These are phyloP conservation scores for Tetropium fuscum DNA, from an alignment of 2,888 invertebrate genomes.

Conservation along the genomic window DNA sequence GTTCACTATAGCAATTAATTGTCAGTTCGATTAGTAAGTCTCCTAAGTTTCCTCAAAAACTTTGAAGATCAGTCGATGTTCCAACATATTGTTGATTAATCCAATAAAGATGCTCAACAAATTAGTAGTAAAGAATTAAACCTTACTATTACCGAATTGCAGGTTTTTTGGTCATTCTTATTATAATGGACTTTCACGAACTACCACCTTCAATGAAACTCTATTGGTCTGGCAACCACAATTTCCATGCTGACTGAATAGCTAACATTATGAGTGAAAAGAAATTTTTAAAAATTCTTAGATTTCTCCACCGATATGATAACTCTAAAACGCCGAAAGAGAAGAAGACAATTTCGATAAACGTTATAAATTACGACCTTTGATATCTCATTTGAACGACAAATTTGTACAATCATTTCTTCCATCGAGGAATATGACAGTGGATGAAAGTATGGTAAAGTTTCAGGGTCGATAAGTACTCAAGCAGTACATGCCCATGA, in stretches of 20 bases:
- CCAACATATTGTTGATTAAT: no score
- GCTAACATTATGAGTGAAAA: slow-evolving; percentile 14
- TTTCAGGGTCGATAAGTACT: slow-evolving; percentile 11
- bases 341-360: slow-evolving; percentile 2
- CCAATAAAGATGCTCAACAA: no score
- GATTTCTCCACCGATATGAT: slow-evolving; percentile 8
- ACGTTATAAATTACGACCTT: slow-evolving; percentile 3
- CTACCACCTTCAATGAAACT: no score
- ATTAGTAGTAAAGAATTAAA: no score
- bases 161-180: no score
- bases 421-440: slow-evolving; percentile 16
- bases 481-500: slow-evolving; percentile 33
- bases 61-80: no score
- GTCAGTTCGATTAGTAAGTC: no score
- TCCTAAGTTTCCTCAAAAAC: no score
- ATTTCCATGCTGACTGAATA: slow-evolving; percentile 15
- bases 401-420: slow-evolving; percentile 6
- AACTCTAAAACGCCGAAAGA: not conserved
- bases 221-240: no score
- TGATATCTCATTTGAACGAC: not conserved
- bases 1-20: no score
- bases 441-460: slow-evolving; percentile 27
- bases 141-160: no score
- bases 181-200: no score
- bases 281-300: slow-evolving; percentile 22